Evolutionary conservation across 2,888 invertebrate species (phyloP), one percentile per base, ranked within the genome.

Genomic region (Pyrocoelia pectoralis): DNA sequence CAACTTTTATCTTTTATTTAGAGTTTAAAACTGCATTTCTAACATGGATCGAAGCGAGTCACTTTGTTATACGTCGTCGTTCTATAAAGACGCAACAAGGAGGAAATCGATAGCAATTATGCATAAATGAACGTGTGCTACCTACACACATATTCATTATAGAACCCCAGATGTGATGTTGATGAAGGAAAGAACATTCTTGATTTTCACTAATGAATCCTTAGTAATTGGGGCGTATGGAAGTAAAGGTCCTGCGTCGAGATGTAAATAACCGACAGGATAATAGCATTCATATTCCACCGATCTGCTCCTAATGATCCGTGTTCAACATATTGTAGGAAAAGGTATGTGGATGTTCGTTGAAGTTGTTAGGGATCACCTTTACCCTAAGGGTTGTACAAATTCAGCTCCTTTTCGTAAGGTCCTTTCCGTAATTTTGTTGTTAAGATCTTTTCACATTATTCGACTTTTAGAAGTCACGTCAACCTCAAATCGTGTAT

Each of bases 241-340:
- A 54, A 52, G 63, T 48, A 54, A 56, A 68, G 64, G 65, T 67
- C 67, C 70, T 71, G 68, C 66, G 68, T 68, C 66, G 56, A 58
- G 70, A 68, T 66, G 66, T 68, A 70, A 70, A 70, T 71, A 70
- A 67, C 71, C 70, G 72, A 67, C 67, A 67, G 70, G 72, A 72
- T 74, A 72, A 72, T 69, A 70, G 71, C 73, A 71, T 73, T 73
- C 71, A 68, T 73, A 73, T 73, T 72, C 71, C 69, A 67, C 61
- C 65, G 72, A 73, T 73, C 73, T 72, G 72, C 68, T 71, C 69
- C 72, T 75, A 74, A 75, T 75, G 75, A 74, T 74, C 72, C 73
- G 68, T 73, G 73, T 70, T 66, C 65, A 72, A 73, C 73, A 74
- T 70, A 72, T 68, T 71, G 65, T 56, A 49, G 48, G 65, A 55